Percentiles rank a stretch among this genome's conserved stretches.
These are phyloP conservation scores for Ophonus ardosiacus DNA, from an alignment of 2,888 invertebrate genomes.

Conservation along the genomic window DNA sequence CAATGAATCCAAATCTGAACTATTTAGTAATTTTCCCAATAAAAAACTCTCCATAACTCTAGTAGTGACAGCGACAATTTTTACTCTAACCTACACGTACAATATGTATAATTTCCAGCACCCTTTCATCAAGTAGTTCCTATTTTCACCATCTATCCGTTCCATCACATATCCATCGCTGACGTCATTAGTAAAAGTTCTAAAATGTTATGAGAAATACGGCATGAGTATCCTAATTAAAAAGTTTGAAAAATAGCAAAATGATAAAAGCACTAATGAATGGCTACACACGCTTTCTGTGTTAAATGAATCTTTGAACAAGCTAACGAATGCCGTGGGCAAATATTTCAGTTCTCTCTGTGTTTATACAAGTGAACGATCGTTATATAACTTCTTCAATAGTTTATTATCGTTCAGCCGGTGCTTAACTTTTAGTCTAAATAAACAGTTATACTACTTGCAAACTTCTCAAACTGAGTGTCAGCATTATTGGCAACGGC, in stretches of 20 bases:
- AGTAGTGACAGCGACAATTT: too few species aligned
- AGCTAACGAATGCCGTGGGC: conserved; percentile 53
- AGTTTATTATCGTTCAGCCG: conserved; percentile 41
- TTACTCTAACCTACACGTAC: too few species aligned
- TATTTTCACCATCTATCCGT: too few species aligned
- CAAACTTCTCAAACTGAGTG: conserved; percentile 28
- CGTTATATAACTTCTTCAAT: conserved; percentile 55
- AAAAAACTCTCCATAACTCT: too few species aligned
- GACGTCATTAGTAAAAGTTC: too few species aligned
- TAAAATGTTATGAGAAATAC: not conserved
- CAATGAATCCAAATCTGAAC: too few species aligned
- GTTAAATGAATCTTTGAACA: conserved; percentile 40
- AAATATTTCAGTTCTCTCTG: conserved; percentile 18
- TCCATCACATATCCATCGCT: too few species aligned
- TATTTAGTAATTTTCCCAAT: too few species aligned
- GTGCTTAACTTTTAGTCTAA: conserved; percentile 50
- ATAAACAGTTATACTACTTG: conserved; percentile 51
- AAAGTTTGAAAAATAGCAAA: conserved; percentile 13
- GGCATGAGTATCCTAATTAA: conserved; percentile 12
- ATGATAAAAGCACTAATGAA: conserved; percentile 7
- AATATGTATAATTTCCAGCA: too few species aligned
- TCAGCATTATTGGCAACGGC: conserved; percentile 39
- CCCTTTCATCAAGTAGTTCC: too few species aligned
- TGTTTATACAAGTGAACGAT: conserved; percentile 57
- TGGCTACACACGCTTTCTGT: not conserved